Conservation (phyloP, 2,113 vertebrate genomes). For the Oryzias woworae region DNA sequence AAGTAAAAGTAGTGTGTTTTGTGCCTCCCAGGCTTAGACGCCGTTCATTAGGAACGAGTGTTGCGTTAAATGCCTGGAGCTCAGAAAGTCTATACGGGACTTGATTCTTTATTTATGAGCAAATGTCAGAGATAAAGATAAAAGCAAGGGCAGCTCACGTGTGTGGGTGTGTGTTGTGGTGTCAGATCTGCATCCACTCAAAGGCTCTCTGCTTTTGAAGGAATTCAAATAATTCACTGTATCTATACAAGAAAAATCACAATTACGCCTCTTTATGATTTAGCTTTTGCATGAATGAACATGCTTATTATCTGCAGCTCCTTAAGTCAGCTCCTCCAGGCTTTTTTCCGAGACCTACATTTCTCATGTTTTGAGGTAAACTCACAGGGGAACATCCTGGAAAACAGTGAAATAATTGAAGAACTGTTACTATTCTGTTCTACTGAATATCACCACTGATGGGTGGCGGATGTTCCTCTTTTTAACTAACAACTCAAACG, state of each 20-base stretch:
- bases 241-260: background rate
- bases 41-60: background rate
- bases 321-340: slow-evolving; percentile 13
- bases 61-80: slow-evolving; percentile 4
- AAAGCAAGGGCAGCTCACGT: background rate
- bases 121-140: slow-evolving; percentile 4
- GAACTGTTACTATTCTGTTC: background rate
- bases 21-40: background rate
- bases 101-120: slow-evolving; percentile 35
- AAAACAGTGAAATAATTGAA: background rate
- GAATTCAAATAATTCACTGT: no score
- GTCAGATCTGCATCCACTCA: slow-evolving; percentile 2
- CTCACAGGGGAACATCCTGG: background rate
- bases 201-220: background rate
- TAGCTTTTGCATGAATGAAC: slow-evolving; percentile 11
- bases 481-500: background rate
- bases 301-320: slow-evolving; percentile 16
- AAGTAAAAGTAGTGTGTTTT: background rate
- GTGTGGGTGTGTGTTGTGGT: background rate
- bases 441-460: background rate
- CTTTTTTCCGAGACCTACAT: background rate
- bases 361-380: background rate
- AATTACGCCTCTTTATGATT: background rate
- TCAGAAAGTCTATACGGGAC: background rate
- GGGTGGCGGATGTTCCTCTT: background rate